Percentiles rank a stretch among this genome's conserved stretches.
phyloP scores from a whole-genome alignment of 23 tunicate genomes.

The Styela clava region DNA sequence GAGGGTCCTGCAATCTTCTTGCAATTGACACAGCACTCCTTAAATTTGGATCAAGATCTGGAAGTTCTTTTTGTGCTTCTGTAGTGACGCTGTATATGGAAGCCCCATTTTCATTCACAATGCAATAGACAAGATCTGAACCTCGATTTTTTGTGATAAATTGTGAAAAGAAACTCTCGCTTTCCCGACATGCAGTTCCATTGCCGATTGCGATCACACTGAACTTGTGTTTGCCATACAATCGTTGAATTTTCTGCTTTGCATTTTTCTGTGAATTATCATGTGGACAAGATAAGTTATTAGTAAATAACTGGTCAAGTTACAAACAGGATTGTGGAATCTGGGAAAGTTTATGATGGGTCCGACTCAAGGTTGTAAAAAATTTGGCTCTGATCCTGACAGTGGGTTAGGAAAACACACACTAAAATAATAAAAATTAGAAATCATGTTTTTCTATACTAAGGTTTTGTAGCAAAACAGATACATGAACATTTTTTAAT shows the following conservation, averaged over 20 bases:
- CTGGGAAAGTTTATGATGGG: too few relatives aligned
- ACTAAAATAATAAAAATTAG: too few relatives aligned
- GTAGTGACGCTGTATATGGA: conserved; percentile 83
- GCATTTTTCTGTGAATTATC: neutral
- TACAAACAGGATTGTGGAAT: neutral
- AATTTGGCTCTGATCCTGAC: too few relatives aligned
- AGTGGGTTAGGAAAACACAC: too few relatives aligned
- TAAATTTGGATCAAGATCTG: conserved; percentile 62
- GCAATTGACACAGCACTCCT: conserved; percentile 93
- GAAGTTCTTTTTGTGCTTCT: conserved; percentile 73
- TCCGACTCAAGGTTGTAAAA: too few relatives aligned
- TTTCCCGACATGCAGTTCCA: conserved; percentile 87
- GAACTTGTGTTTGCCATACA: conserved; percentile 48
- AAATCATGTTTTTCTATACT: too few relatives aligned
- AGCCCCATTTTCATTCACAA: conserved; percentile 85
- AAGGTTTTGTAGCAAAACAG: too few relatives aligned
- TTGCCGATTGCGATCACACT: conserved; percentile 81
- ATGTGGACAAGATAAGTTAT: neutral
- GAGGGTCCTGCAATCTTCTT: conserved; percentile 83
- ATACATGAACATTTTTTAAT: too few relatives aligned
- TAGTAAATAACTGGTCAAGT: neutral
- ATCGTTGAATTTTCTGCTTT: conserved; percentile 25
- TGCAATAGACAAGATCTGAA: conserved; percentile 61
- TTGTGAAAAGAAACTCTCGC: conserved; percentile 53
- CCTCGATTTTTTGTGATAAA: conserved; percentile 31